A percentile compares a stretch with the other conserved stretches of the same genome.
Evolutionary conservation across 2,888 invertebrate genomes (phyloP).

Genomic region (Nomada ferruginata): DNA sequence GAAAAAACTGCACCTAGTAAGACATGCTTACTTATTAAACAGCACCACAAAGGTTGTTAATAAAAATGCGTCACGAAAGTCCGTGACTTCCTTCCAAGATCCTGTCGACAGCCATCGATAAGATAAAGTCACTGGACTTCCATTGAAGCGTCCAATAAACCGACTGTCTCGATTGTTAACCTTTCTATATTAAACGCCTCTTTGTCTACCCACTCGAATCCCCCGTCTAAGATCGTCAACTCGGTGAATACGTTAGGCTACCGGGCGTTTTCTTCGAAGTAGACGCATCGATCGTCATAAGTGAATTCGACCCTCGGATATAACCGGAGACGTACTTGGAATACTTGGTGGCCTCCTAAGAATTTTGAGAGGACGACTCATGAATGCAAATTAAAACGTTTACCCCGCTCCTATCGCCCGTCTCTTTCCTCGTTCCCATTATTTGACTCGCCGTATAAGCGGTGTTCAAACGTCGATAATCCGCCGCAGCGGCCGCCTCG

Average conservation of each 20-base stretch:
- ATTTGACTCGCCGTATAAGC: conserved; percentile 61
- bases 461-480: conserved; percentile 63
- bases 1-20: too few species aligned
- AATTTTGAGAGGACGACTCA: conserved; percentile 79
- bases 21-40: too few species aligned
- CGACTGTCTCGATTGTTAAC: not conserved
- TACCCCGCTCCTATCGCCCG: conserved; percentile 60
- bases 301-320: conserved; percentile 76
- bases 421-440: conserved; percentile 53
- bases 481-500: not conserved
- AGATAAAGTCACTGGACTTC: not conserved
- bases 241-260: conserved; percentile 33
- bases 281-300: conserved; percentile 78
- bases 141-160: not conserved
- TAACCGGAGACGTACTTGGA: conserved; percentile 75
- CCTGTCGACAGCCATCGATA: too few species aligned
- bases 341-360: conserved; percentile 76
- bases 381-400: conserved; percentile 83
- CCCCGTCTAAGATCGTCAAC: conserved; percentile 15
- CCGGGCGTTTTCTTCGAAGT: conserved; percentile 36
- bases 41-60: too few species aligned
- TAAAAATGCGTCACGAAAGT: too few species aligned
- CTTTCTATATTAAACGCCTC: conserved; percentile 12
- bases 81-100: not conserved
- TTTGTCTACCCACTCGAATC: not conserved